Conservation (phyloP, 2,888 invertebrate species). For the Heliconius hortense region DNA sequence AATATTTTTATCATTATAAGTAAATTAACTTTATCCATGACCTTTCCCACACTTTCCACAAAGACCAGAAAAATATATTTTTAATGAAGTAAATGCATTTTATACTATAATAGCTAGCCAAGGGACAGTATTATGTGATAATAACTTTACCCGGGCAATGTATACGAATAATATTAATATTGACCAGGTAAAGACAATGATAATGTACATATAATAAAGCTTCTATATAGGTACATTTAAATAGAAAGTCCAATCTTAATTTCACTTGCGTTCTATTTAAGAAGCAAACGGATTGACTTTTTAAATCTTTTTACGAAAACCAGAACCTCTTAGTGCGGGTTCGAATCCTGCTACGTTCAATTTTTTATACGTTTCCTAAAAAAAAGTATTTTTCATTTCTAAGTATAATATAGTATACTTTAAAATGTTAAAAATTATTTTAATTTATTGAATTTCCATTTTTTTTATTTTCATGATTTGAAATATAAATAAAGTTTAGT, state of each 20-base stretch:
- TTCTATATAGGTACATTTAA: background rate
- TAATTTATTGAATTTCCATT: too few species aligned
- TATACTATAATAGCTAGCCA: background rate
- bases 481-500: too few species aligned
- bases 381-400: too few species aligned
- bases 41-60: background rate
- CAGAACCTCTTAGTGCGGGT: background rate
- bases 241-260: conserved; percentile 8
- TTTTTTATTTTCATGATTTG: too few species aligned
- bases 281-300: background rate
- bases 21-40: too few species aligned
- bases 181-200: conserved; percentile 19
- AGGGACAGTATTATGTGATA: conserved; percentile 8
- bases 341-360: background rate
- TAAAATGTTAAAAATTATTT: too few species aligned
- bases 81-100: background rate
- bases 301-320: background rate
- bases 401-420: too few species aligned
- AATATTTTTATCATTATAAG: too few species aligned
- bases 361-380: background rate
- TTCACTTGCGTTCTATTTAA: background rate
- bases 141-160: conserved; percentile 19
- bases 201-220: background rate
- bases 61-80: background rate
- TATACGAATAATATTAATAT: conserved; percentile 1